Conservation (phyloP, 2,888 invertebrate species). For the Xanthorhoe spadicearia region DNA sequence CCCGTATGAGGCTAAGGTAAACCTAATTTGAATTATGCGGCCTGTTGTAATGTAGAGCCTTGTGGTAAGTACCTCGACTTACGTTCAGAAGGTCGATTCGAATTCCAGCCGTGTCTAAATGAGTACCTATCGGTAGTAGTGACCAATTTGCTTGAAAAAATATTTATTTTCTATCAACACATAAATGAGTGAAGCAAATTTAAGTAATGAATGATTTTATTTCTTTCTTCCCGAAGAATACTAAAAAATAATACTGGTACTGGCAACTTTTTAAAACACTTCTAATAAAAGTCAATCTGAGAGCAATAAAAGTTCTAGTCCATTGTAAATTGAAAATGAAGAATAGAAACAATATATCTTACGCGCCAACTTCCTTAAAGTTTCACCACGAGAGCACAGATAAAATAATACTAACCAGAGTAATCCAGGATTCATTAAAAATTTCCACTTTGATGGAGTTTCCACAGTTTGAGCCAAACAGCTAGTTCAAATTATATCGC, state of each 20-base stretch:
- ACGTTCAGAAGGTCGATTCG: too few relatives aligned
- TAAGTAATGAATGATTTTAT: too few relatives aligned
- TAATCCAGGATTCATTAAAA: conserved; percentile 65
- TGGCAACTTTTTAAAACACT: background rate
- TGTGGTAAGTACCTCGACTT: too few relatives aligned
- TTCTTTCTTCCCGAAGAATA: too few relatives aligned
- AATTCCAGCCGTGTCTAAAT: too few relatives aligned
- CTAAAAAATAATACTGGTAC: too few relatives aligned
- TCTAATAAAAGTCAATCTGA: background rate
- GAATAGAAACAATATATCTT: conserved; percentile 31
- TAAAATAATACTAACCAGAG: conserved; percentile 16
- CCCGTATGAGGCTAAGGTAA: background rate
- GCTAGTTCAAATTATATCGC: conserved; percentile 12
- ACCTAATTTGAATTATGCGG: background rate
- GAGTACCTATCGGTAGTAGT: too few relatives aligned
- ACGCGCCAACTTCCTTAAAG: conserved; percentile 26
- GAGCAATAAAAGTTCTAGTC: background rate
- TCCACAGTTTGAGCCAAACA: conserved; percentile 24
- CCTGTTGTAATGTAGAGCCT: background rate
- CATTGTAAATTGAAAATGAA: background rate
- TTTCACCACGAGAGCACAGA: conserved; percentile 1
- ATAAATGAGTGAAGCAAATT: too few relatives aligned
- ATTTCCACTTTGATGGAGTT: conserved; percentile 57
- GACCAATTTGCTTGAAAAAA: too few relatives aligned
- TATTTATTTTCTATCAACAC: too few relatives aligned